A percentile compares a stretch with the other conserved stretches of the same genome.
These are phyloP conservation scores for Notodonta ziczac DNA, from an alignment of 2,888 invertebrate species.

Conservation along the genomic window DNA sequence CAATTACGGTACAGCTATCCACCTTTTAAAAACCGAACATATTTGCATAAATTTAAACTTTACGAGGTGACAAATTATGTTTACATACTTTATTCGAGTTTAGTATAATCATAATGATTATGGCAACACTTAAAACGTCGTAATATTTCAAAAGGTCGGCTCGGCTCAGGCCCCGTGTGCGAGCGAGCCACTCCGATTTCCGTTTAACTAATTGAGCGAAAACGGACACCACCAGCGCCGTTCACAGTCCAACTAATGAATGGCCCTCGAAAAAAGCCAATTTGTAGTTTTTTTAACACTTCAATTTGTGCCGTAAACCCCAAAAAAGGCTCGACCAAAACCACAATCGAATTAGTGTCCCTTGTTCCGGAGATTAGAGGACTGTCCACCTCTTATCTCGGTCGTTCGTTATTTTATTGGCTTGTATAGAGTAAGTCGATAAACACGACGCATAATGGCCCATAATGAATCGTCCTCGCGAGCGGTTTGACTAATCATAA, in stretches of 20 bases:
- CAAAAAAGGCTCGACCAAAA: slow-evolving; percentile 81
- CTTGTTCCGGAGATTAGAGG: slow-evolving; percentile 84
- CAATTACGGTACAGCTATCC: slow-evolving; percentile 24
- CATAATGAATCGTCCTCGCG: slow-evolving; percentile 82
- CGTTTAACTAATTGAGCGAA: slow-evolving; percentile 84
- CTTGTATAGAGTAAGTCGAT: slow-evolving; percentile 83
- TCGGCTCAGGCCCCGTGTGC: slow-evolving; percentile 53
- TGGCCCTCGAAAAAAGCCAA: slow-evolving; percentile 78
- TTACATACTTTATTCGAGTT: slow-evolving; percentile 31
- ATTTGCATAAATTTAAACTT: slow-evolving; percentile 33
- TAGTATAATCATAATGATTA: slow-evolving; percentile 37
- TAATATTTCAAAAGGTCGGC: slow-evolving; percentile 33
- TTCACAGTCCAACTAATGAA: slow-evolving; percentile 80
- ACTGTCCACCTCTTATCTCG: slow-evolving; percentile 83
- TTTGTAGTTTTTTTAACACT: slow-evolving; percentile 84
- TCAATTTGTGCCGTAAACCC: slow-evolving; percentile 84
- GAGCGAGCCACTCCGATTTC: slow-evolving; percentile 64
- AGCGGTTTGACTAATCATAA: slow-evolving; percentile 82
- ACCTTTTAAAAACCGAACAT: slow-evolving; percentile 13
- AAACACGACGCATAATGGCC: slow-evolving; percentile 84
- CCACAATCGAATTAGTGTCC: slow-evolving; percentile 85
- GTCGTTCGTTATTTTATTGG: slow-evolving; percentile 85
- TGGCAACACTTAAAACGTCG: slow-evolving; percentile 40
- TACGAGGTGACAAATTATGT: slow-evolving; percentile 31
- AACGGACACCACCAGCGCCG: slow-evolving; percentile 78